Percentiles rank a stretch among this genome's conserved stretches.
These are phyloP conservation scores for Fragum fragum DNA, from an alignment of 2,888 invertebrate species.

Conservation along the genomic window DNA sequence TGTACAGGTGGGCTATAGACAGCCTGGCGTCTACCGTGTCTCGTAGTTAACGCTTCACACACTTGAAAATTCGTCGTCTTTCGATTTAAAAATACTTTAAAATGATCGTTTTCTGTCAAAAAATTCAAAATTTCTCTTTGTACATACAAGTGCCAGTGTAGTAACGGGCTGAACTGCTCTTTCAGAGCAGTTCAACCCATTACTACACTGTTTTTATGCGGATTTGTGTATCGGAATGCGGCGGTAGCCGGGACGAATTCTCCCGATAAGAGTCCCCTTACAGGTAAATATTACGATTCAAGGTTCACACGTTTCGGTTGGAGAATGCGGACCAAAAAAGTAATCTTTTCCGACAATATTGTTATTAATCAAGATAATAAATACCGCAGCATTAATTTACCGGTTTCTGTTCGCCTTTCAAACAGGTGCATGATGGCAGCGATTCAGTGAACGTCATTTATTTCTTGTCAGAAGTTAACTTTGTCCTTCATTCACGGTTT, in stretches of 20 bases:
- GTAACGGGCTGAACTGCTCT: neutral
- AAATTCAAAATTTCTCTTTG: neutral
- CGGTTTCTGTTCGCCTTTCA: slow-evolving; percentile 27
- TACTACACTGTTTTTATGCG: neutral
- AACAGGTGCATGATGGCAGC: neutral
- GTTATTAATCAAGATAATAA: slow-evolving; percentile 57
- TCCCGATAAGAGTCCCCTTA: slow-evolving; percentile 21
- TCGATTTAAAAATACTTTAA: neutral
- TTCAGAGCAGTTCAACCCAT: neutral
- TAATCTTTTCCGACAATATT: slow-evolving; percentile 34
- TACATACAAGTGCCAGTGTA: neutral
- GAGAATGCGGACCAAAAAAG: slow-evolving; percentile 49
- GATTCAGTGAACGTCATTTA: neutral
- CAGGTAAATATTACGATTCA: slow-evolving; percentile 65
- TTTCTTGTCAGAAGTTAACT: neutral
- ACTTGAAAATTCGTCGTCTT: neutral
- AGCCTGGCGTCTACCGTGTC: slow-evolving; percentile 64
- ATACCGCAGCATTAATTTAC: slow-evolving; percentile 48
- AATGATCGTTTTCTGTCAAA: neutral
- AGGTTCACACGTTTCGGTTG: slow-evolving; percentile 54
- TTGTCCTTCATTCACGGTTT: no score
- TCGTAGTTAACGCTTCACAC: slow-evolving; percentile 21
- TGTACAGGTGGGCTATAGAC: slow-evolving; percentile 70
- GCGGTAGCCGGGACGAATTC: neutral
- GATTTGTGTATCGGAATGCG: slow-evolving; percentile 7